phyloP scores from a whole-genome alignment of 2,888 invertebrate genomes.

The Caenorhabditis sinica region DNA sequence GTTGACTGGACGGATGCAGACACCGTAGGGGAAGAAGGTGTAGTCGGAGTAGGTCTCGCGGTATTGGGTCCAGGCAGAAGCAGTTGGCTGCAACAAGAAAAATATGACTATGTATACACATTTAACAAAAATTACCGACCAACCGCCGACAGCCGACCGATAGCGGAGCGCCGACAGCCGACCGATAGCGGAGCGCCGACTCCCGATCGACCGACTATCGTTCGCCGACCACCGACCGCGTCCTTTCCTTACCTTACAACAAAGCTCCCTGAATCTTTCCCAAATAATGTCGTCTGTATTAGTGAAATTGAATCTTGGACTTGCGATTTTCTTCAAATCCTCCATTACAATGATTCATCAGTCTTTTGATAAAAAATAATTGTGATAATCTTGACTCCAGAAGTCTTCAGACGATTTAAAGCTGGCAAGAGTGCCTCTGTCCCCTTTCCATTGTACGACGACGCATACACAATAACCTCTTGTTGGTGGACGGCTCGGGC shows the following conservation, averaged over 20 bases:
- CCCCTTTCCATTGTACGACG: conserved; percentile 15
- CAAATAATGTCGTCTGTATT: conserved; percentile 13
- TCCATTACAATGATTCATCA: conserved; percentile 1
- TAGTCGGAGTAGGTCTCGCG: background rate
- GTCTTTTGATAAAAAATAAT: conserved; percentile 43
- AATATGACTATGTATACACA: no score
- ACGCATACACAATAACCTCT: no score
- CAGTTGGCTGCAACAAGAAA: conserved; percentile 65
- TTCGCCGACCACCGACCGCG: no score
- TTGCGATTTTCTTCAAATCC: conserved; percentile 24
- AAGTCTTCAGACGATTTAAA: conserved; percentile 43
- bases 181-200: no score
- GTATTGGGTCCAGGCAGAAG: conserved; percentile 60
- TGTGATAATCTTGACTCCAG: conserved; percentile 44
- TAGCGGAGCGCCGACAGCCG: no score
- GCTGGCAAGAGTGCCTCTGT: conserved; percentile 17
- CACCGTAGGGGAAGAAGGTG: conserved; percentile 35
- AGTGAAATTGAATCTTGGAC: conserved; percentile 35
- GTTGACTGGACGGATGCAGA: conserved; percentile 41
- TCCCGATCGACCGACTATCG: no score
- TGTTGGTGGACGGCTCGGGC: no score
- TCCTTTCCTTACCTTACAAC: background rate
- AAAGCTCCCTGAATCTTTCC: conserved; percentile 41
- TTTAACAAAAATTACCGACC: no score
- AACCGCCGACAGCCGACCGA: no score